phyloP scores from a whole-genome alignment of 2,888 invertebrate genomes.

The Scaptomyza caliginosa region DNA sequence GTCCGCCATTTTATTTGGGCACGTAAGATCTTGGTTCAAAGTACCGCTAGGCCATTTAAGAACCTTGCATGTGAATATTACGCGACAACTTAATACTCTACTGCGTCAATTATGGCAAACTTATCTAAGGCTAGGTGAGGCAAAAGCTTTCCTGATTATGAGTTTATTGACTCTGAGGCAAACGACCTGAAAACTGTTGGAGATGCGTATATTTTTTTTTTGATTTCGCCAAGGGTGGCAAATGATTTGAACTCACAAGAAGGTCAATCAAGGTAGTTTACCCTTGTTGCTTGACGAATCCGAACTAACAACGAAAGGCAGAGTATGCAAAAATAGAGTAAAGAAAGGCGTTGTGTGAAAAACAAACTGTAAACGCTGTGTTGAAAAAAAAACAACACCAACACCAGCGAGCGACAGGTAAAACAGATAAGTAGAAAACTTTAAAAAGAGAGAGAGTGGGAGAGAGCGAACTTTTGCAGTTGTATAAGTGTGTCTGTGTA shows the following conservation, averaged over 20 bases:
- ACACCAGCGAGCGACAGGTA: background rate
- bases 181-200: background rate
- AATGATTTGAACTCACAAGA: background rate
- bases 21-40: conserved; percentile 37
- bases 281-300: background rate
- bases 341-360: conserved; percentile 4
- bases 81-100: background rate
- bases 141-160: background rate
- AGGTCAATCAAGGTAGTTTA: background rate
- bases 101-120: background rate
- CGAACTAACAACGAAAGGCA: too few species aligned
- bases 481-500: background rate
- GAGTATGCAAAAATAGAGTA: background rate
- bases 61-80: background rate
- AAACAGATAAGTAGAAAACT: background rate
- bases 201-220: background rate
- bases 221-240: background rate
- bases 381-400: conserved; percentile 16
- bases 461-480: background rate
- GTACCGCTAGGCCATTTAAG: conserved; percentile 17
- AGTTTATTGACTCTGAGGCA: background rate
- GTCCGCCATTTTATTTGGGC: conserved; percentile 22
- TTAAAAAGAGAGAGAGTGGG: background rate
- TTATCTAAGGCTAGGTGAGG: background rate
- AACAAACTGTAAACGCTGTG: conserved; percentile 21